phyloP scores from a whole-genome alignment of 2,888 invertebrate genomes.

The Patella pellucida region DNA sequence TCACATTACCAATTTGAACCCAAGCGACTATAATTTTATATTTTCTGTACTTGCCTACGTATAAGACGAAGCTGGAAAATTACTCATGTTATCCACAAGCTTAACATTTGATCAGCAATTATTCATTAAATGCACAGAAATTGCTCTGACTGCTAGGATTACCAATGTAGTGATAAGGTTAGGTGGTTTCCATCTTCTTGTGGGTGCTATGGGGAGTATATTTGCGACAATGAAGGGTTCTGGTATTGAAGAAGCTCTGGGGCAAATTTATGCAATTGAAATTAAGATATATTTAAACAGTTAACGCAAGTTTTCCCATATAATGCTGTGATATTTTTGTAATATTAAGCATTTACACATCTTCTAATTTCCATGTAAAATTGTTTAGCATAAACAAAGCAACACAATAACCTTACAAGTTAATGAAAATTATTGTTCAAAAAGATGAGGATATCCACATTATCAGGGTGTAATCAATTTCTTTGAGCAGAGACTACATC shows the following conservation, averaged over 20 bases:
- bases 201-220: background rate
- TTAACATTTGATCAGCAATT: background rate
- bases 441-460: no score
- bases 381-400: no score
- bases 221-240: background rate
- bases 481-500: no score
- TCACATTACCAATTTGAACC: conserved; percentile 7
- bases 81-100: background rate
- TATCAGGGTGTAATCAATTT: no score
- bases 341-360: no score
- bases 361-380: no score
- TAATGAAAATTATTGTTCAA: no score
- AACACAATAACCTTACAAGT: no score
- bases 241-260: background rate
- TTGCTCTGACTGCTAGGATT: background rate
- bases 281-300: no score
- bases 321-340: no score
- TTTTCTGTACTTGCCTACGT: background rate
- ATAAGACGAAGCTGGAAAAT: background rate
- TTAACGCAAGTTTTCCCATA: no score
- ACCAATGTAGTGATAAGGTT: background rate
- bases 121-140: background rate
- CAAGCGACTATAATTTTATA: background rate
- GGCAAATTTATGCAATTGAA: background rate
- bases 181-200: background rate